These are phyloP conservation scores for Syngnathus rostellatus DNA, from an alignment of 2,797 vertebrate genomes.

Conservation along the genomic window DNA sequence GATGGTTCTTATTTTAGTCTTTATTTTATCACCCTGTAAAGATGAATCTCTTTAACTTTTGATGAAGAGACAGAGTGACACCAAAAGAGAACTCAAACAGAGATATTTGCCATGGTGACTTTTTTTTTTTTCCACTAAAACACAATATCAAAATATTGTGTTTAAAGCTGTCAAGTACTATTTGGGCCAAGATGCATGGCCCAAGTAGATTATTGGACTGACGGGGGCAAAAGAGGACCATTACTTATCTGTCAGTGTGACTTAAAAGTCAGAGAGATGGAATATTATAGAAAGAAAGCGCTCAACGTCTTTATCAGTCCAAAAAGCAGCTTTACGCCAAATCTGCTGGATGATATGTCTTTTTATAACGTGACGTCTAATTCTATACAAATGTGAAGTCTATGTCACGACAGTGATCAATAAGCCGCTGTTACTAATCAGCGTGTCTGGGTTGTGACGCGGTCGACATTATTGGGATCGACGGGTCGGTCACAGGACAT, in stretches of 20 bases:
- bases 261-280: background rate
- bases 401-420: background rate
- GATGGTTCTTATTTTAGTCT: conserved; percentile 7
- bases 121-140: conserved; percentile 6
- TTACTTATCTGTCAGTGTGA: background rate
- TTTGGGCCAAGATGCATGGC: background rate
- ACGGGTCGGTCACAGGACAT: conserved; percentile 43
- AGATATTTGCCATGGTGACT: conserved; percentile 11
- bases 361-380: conserved; percentile 17
- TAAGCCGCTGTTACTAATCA: no score
- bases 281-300: background rate
- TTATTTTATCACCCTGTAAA: conserved; percentile 17
- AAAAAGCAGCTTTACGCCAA: no score
- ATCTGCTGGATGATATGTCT: background rate
- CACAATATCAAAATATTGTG: background rate
- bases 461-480: conserved; percentile 19
- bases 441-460: conserved; percentile 14
- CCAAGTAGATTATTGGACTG: background rate
- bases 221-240: background rate
- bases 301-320: no score
- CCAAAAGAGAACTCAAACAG: conserved; percentile 6
- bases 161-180: conserved; percentile 2
- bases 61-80: conserved; percentile 16
- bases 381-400: background rate
- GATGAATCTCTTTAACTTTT: conserved; percentile 7